Conservation (phyloP, 2,888 invertebrate species). For the Periphyllus acericola region DNA sequence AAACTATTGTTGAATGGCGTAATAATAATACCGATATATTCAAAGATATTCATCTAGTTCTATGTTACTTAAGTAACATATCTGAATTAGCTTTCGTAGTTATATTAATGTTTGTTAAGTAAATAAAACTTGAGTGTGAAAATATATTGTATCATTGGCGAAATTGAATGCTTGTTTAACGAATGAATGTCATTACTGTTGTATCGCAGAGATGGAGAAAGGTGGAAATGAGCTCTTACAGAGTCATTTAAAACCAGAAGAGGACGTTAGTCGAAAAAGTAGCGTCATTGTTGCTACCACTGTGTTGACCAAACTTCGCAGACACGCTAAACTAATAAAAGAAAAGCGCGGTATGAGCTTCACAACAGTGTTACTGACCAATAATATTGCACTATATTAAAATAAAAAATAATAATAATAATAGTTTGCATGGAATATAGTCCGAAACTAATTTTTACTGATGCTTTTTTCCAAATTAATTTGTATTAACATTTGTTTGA, state of each 20-base stretch:
- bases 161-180: constrained; percentile 56
- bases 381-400: constrained; percentile 57
- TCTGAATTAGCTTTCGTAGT: constrained; percentile 50
- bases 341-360: constrained; percentile 61
- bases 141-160: constrained; percentile 47
- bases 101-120: constrained; percentile 14
- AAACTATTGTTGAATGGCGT: constrained; percentile 15
- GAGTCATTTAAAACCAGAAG: constrained; percentile 61
- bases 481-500: constrained; percentile 51
- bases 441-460: constrained; percentile 26
- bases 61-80: neutral
- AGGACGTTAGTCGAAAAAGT: constrained; percentile 61
- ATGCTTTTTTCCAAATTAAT: constrained; percentile 41
- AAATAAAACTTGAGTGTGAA: constrained; percentile 46
- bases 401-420: neutral
- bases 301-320: constrained; percentile 62
- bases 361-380: constrained; percentile 56
- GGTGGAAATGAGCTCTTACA: constrained; percentile 60
- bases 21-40: neutral
- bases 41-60: constrained; percentile 15
- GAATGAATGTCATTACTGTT: constrained; percentile 60
- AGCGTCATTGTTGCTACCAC: constrained; percentile 59
- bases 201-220: constrained; percentile 60
- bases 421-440: constrained; percentile 57
- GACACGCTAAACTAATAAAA: constrained; percentile 62